A percentile compares a stretch with the other conserved stretches of the same genome.
phyloP scores from a whole-genome alignment of 2,797 vertebrate species.

The Xerus rutilus region DNA sequence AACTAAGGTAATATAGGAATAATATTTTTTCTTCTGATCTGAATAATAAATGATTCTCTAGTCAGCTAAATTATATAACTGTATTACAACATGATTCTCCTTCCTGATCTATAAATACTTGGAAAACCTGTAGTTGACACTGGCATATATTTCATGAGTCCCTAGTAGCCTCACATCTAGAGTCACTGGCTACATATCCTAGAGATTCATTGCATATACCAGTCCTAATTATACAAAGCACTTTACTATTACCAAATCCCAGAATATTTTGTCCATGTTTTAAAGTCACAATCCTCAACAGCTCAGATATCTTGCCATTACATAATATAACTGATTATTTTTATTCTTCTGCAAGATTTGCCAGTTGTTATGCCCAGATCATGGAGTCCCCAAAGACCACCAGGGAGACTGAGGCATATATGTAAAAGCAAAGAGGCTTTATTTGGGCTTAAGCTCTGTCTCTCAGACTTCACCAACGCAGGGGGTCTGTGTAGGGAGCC shows the following conservation, averaged over 20 bases:
- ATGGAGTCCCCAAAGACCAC: too few species aligned
- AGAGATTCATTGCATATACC: background rate
- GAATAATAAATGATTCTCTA: background rate
- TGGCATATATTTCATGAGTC: background rate
- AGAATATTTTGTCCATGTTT: background rate
- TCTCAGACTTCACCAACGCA: too few species aligned
- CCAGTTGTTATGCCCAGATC: too few species aligned
- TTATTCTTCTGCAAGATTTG: background rate
- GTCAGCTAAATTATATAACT: background rate
- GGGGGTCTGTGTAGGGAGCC: too few species aligned
- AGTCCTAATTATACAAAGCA: background rate
- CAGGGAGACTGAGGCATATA: too few species aligned
- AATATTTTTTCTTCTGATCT: background rate
- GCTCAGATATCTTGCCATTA: background rate
- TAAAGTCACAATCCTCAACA: constrained; percentile 42
- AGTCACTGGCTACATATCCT: background rate
- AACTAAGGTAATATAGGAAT: background rate
- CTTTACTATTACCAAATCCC: background rate
- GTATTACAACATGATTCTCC: background rate
- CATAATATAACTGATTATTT: background rate
- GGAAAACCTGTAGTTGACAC: background rate
- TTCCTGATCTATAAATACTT: background rate
- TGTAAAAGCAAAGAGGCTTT: too few species aligned
- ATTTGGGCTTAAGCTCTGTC: too few species aligned
- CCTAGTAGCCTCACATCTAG: background rate